Base-by-base conservation (phyloP, 2,888 invertebrate genomes). In the Deilephila elpenor region DNA sequence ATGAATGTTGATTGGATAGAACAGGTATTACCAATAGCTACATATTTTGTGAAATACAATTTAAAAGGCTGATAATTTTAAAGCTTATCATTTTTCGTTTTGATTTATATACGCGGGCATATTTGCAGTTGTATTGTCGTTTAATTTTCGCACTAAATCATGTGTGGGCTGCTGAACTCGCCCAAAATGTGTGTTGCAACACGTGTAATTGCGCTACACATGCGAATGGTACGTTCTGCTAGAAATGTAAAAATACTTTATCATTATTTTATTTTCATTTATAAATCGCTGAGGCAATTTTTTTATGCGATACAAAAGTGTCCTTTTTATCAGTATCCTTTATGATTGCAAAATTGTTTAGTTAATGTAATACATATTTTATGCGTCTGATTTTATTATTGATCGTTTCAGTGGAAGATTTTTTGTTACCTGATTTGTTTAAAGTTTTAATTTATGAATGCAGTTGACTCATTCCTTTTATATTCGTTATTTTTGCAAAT, bases 81-180 rank as follows among this genome's bases (percentile, higher is more conserved):
- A 56, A 56, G 56, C 7, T 56, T 56, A 17, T 56, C 44, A 56
- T 56, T n/a, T 56, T 56, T n/a, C 56, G 56, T 56, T n/a, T 44
- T 44, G 44, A 44, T 44, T 44, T 44, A 44, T 56, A 56, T 0
- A n/a, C 6, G 19, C n/a, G n/a, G 6, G 44, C n/a, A 64, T 64
- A 4, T 37, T 37, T 20, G 44, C 20, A 44, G n/a, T 37, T 29
- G 60, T 60, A 60, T 44, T 44, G 64, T 25, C 51, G 51, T 85
- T 85, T 82, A 86, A 87, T 86, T 85, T 83, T 77, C 79, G 77
- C 82, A 82, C 83, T 87, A 88, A 90, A 89, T 89, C 88, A 89
- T 85, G 84, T 84, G 83, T 82, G 84, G 83, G 81, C 84, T 44
- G 64, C 59, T 73, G 73, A 56, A 72, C 37, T 59, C 67, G 64